Percentiles rank a stretch among this genome's conserved stretches.
phyloP scores from a whole-genome alignment of 2,888 invertebrate species.

The Eilema depressum region DNA sequence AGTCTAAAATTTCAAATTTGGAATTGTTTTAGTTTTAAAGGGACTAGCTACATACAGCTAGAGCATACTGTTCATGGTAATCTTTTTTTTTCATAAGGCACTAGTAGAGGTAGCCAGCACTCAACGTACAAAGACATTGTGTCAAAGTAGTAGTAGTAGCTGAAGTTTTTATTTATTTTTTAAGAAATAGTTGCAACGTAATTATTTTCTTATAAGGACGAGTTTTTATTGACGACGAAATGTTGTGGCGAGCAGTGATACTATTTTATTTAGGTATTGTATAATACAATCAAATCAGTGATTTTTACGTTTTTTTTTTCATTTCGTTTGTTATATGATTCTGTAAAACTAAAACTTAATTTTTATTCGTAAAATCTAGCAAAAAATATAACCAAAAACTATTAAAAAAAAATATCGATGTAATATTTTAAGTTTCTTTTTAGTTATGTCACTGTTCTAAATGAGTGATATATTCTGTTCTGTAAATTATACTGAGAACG shows the following conservation, averaged over 20 bases:
- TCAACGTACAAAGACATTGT: constrained; percentile 5
- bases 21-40: not conserved
- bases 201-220: not conserved
- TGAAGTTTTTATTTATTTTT: constrained; percentile 11
- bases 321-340: not conserved
- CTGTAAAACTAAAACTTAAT: not conserved
- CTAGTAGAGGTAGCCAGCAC: constrained; percentile 14
- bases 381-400: not conserved
- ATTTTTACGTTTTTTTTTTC: not conserved
- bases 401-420: not conserved
- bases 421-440: not conserved
- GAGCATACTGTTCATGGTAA: not conserved
- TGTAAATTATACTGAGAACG: not conserved
- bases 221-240: not conserved
- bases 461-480: not conserved
- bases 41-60: too few relatives aligned
- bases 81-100: constrained; percentile 1
- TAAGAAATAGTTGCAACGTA: constrained; percentile 6
- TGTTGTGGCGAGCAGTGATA: not conserved
- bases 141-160: constrained; percentile 16
- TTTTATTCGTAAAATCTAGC: not conserved
- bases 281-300: not conserved
- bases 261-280: not conserved
- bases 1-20: not conserved
- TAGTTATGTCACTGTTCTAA: not conserved